Evolutionary conservation across 2,797 vertebrate species (phyloP), one percentile per base, ranked within the genome.

Genomic region (Urocyon cinereoargenteus): DNA sequence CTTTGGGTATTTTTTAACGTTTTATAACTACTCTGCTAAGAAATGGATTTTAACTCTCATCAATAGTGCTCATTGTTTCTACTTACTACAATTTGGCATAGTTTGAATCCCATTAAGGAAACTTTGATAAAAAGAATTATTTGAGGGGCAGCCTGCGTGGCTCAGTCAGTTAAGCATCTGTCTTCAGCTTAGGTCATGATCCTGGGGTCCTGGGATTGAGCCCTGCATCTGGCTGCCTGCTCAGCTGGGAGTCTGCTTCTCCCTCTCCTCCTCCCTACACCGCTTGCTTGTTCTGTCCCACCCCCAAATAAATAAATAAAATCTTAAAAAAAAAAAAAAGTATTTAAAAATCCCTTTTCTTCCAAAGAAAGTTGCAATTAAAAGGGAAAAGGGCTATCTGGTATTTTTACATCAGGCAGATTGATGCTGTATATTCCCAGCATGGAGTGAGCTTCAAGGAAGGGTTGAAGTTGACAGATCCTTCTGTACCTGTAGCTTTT

Each of bases 41-140:
- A 64, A 59, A 16, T 53, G 19, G 31, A 90, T 91, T 95, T 93
- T 90, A 94, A 62, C 36, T 28, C 51, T 70, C 86, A 13, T 96
- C 96, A 91, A 51, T 87, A 95, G 36, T 34, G 53, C 40, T 90
- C 51, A 70, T 10, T 87, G 22, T 86, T 93, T 85, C 40, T 79
- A 5, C 24, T 79, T 91, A 66, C 4, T 96, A 24, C 31, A 86
- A 2, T 85, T 81, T 89, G 78, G 13, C 26, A 36, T 90, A 93
- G 45, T 75, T 70, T 96, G 19, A 62, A 90, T 62, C 36, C 28
- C 45, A 57, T 31, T 53, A 75, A 36, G 62, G 10, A 91, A 81
- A 79, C 78, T 90, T 89, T 28, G 19, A 70, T 84, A 68, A 94
- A 92, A 94, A 81, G 16, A 57, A 14, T 77, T 75, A 91, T 75